These are phyloP conservation scores for Pterois miles DNA, from an alignment of 2,797 vertebrate genomes.

Conservation along the genomic window DNA sequence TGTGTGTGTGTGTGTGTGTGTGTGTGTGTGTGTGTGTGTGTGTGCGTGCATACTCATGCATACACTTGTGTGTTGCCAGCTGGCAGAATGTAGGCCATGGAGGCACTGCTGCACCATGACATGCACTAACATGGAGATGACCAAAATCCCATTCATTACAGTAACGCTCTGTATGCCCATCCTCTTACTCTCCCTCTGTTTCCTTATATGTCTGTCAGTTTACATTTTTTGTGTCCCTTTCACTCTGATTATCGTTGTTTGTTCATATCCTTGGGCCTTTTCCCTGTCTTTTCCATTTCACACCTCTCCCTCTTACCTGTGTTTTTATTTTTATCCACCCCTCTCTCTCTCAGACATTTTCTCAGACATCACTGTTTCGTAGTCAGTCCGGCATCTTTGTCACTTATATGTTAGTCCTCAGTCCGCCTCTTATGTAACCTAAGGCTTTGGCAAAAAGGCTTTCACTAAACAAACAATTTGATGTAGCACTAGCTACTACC, in stretches of 20 bases:
- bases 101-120: conserved; percentile 61
- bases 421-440: conserved; percentile 6
- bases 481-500: neutral
- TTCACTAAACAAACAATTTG: conserved; percentile 16
- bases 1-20: conserved; percentile 37
- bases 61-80: conserved; percentile 69
- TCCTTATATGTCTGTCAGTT: neutral
- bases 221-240: neutral
- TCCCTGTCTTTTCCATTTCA: conserved; percentile 21
- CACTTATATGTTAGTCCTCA: conserved; percentile 19
- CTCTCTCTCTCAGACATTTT: conserved; percentile 1
- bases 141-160: conserved; percentile 61
- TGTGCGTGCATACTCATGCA: conserved; percentile 58
- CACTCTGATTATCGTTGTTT: conserved; percentile 10
- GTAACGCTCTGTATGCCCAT: conserved; percentile 6
- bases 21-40: neutral
- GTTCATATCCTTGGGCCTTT: conserved; percentile 2
- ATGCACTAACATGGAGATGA: conserved; percentile 61
- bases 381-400: conserved; percentile 1
- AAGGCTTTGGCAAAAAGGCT: conserved; percentile 1
- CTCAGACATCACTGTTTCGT: conserved; percentile 14
- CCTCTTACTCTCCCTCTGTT: neutral
- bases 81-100: conserved; percentile 81
- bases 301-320: neutral
- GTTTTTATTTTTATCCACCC: conserved; percentile 6